Conservation (phyloP, 2,888 invertebrate genomes). For the Oscheius sp. region DNA sequence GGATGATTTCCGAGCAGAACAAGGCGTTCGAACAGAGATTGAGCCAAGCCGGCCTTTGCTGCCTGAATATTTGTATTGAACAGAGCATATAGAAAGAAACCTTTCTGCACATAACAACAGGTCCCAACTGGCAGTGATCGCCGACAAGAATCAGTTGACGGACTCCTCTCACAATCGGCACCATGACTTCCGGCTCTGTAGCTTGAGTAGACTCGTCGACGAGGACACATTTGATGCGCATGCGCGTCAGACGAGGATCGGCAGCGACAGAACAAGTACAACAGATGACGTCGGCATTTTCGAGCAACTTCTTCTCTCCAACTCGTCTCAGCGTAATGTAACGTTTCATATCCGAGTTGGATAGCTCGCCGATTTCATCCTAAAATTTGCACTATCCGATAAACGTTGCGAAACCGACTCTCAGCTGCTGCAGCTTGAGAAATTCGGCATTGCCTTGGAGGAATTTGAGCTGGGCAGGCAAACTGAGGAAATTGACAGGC, state of each 20-base stretch:
- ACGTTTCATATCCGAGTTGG: slow-evolving; percentile 92
- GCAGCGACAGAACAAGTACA: slow-evolving; percentile 99
- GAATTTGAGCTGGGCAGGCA: slow-evolving; percentile 96
- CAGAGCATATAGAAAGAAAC: slow-evolving; percentile 7
- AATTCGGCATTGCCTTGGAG: slow-evolving; percentile 92
- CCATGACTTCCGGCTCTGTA: slow-evolving; percentile 80
- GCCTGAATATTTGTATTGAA: slow-evolving; percentile 81
- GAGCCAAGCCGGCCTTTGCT: slow-evolving; percentile 93
- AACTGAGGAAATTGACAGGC: slow-evolving; percentile 92
- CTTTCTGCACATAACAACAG: slow-evolving; percentile 91
- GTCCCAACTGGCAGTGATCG: slow-evolving; percentile 98
- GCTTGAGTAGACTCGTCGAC: slow-evolving; percentile 77
- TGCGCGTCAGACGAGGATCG: slow-evolving; percentile 89
- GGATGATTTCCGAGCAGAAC: slow-evolving; percentile 97
- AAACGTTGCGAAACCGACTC: slow-evolving; percentile 74
- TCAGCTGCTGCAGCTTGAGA: slow-evolving; percentile 92
- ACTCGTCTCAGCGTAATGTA: slow-evolving; percentile 76
- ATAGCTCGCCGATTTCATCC: slow-evolving; percentile 97
- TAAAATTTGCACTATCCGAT: slow-evolving; percentile 41
- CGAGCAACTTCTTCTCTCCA: slow-evolving; percentile 48
- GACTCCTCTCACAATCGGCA: slow-evolving; percentile 96
- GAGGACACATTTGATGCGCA: slow-evolving; percentile 78
- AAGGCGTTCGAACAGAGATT: slow-evolving; percentile 94
- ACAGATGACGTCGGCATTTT: slow-evolving; percentile 96
- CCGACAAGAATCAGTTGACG: slow-evolving; percentile 96